Percentiles rank a stretch among this genome's conserved stretches.
Evolutionary conservation across 2,888 invertebrate species (phyloP).

Genomic region (Cantharis flavilabris): DNA sequence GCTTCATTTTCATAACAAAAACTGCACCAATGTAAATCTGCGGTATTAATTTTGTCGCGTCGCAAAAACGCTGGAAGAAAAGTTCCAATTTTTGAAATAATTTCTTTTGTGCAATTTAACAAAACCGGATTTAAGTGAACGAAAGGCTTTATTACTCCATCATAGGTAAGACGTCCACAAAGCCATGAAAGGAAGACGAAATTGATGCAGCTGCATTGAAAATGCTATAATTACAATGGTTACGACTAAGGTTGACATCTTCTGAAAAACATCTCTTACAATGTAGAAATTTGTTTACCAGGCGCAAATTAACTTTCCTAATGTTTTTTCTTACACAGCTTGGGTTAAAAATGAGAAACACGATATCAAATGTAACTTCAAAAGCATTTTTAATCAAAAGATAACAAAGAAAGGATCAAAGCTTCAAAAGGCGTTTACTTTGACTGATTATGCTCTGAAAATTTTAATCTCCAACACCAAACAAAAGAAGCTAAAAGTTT

Average conservation of each 20-base stretch:
- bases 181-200: not conserved
- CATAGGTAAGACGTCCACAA: not conserved
- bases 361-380: not conserved
- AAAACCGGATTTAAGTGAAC: not conserved
- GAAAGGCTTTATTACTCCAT: not conserved
- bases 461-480: conserved; percentile 5
- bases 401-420: conserved; percentile 27
- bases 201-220: not conserved
- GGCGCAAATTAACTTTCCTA: not conserved
- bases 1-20: not conserved
- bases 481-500: conserved; percentile 1
- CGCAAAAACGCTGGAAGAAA: not conserved
- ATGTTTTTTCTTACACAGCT: not conserved
- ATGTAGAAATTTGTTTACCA: not conserved
- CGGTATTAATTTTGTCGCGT: not conserved
- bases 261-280: not conserved
- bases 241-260: not conserved
- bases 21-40: not conserved
- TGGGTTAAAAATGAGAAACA: not conserved
- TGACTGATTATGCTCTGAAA: conserved; percentile 21
- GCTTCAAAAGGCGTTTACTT: conserved; percentile 4
- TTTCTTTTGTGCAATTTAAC: not conserved
- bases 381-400: conserved; percentile 20
- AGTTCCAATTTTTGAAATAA: not conserved
- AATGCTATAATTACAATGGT: not conserved